phyloP scores from a whole-genome alignment of 2,113 vertebrate genomes.

The Nycticebus coucang region DNA sequence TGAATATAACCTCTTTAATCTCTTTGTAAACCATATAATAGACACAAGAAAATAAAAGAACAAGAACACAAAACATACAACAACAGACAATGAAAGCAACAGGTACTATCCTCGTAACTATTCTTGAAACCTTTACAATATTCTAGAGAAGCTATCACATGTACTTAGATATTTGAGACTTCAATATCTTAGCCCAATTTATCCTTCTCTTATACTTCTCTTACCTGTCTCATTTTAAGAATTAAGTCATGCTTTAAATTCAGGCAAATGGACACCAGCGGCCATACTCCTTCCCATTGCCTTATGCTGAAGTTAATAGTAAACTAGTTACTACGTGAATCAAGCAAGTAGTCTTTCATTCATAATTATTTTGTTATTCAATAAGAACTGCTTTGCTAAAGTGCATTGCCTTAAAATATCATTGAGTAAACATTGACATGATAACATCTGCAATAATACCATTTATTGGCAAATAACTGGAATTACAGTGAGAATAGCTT shows the following conservation, averaged over 20 bases:
- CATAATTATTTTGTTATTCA: neutral
- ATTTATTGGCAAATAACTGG: neutral
- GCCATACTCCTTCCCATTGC: neutral
- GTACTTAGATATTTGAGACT: neutral
- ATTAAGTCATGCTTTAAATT: neutral
- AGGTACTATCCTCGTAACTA: neutral
- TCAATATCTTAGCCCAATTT: neutral
- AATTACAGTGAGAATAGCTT: neutral
- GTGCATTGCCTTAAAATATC: neutral
- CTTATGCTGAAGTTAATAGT: neutral
- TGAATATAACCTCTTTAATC: neutral
- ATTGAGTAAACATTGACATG: neutral
- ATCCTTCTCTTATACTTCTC: neutral
- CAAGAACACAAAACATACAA: neutral
- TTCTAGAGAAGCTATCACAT: neutral
- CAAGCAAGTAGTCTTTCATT: neutral
- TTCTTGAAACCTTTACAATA: neutral
- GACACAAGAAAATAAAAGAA: too few species aligned
- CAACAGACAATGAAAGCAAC: neutral
- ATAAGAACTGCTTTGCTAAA: conserved; percentile 11
- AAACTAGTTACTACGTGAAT: neutral
- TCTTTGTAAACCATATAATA: neutral
- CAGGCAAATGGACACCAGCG: neutral
- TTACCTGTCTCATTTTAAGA: neutral
- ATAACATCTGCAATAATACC: neutral